A percentile compares a stretch with the other conserved stretches of the same genome.
These are phyloP conservation scores for Chymomyza caudatula DNA, from an alignment of 2,888 invertebrate genomes.

Conservation along the genomic window DNA sequence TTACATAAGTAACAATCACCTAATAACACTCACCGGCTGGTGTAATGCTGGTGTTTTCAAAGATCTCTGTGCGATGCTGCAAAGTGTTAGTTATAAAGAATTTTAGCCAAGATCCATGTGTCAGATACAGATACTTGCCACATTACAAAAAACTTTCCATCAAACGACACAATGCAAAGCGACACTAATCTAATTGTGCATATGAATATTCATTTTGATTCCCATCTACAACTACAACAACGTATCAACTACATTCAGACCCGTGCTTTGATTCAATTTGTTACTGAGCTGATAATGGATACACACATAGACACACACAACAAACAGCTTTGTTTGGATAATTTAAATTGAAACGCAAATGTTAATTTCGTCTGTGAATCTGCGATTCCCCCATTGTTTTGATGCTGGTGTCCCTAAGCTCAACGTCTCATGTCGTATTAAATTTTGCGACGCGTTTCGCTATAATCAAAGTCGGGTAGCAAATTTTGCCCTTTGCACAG, in stretches of 20 bases:
- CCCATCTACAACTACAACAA: slow-evolving; percentile 20
- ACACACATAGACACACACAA: slow-evolving; percentile 4
- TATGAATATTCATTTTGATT: slow-evolving; percentile 42
- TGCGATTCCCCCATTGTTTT: not conserved
- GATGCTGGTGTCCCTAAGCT: slow-evolving; percentile 39
- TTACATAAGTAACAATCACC: not conserved
- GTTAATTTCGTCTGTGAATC: slow-evolving; percentile 28
- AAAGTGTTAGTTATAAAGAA: slow-evolving; percentile 41
- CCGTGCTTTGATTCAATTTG: slow-evolving; percentile 58
- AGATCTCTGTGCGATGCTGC: slow-evolving; percentile 81
- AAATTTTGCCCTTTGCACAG: slow-evolving; percentile 26
- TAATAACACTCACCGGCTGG: slow-evolving; percentile 74
- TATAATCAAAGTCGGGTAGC: slow-evolving; percentile 49
- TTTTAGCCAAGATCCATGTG: not conserved
- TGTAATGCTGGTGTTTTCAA: slow-evolving; percentile 69
- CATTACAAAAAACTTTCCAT: not conserved
- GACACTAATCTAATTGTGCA: slow-evolving; percentile 55
- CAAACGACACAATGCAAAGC: slow-evolving; percentile 7
- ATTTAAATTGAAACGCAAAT: slow-evolving; percentile 66
- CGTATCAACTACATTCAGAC: slow-evolving; percentile 20
- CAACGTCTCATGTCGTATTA: slow-evolving; percentile 53
- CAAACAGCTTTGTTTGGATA: too few relatives aligned
- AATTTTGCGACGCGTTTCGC: slow-evolving; percentile 57
- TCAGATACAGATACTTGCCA: not conserved
- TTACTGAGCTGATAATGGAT: slow-evolving; percentile 31